Evolutionary conservation across 2,113 vertebrate species (phyloP), one percentile per base, ranked within the genome.

Genomic region (Trogon surrucura): DNA sequence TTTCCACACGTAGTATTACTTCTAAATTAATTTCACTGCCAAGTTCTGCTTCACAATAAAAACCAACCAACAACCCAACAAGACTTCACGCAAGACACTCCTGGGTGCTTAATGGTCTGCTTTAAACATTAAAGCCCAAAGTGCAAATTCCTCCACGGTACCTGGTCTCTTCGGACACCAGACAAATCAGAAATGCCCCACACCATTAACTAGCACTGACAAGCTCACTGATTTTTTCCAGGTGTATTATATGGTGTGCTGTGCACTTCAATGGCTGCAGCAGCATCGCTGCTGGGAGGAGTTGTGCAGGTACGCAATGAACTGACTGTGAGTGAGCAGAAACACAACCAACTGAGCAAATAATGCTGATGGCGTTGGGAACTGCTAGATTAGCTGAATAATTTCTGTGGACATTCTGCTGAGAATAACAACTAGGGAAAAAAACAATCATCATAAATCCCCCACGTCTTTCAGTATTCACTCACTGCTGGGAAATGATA

Each of bases 181-280:
- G 26, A 30, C 19, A 17, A 74, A 48, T 54, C 54, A 29, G 22
- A 61, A 86, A 18, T 17, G 5, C 4, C 4, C 7, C 14, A 5
- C 48, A 7, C 34, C 23, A 4, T 32, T 56, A 36, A 14, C 15
- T 30, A 77, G 30, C 17, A 23, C 66, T 62, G 58, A 85, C 41
- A 61, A 53, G 5, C 12, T 81, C 1, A 0, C 21, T 75, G 21
- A 23, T 90, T 50, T 90, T 79, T 91, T 96, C 20, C 80, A 99
- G 99, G 99, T 97, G 41, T 99, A 16, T 16, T 99, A 11, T 99
- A 98, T 13, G 98, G 99, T 0, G 11, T 96, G 17, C 51, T 98
- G 15, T 99, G 99, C 90, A 99, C 98, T 8, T 96, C 95, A 1
- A 99, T 99, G 98, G 98, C 99, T 14, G 98, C 98, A 65, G 98